Percentiles rank a stretch among this genome's conserved stretches.
These are phyloP conservation scores for Tetrapedia diversipes DNA, from an alignment of 2,888 invertebrate species.

Conservation along the genomic window DNA sequence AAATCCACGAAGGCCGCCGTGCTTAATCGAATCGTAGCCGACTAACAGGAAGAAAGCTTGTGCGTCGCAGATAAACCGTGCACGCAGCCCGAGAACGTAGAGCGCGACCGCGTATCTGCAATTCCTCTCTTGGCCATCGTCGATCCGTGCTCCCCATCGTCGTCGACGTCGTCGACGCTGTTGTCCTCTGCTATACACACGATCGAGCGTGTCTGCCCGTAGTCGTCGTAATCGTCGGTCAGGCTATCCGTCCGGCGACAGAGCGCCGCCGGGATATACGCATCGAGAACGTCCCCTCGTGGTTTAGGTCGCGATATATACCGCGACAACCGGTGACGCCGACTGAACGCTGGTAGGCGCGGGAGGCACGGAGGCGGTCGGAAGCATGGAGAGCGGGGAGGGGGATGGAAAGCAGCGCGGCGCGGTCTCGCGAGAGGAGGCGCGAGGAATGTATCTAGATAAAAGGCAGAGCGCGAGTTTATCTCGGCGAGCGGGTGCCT, in stretches of 20 bases:
- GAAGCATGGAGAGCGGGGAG: neutral
- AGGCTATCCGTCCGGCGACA: constrained; percentile 29
- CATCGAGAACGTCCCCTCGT: constrained; percentile 30
- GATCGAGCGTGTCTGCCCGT: no score
- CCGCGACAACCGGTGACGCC: constrained; percentile 22
- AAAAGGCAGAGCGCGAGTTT: constrained; percentile 56
- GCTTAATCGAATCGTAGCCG: constrained; percentile 48
- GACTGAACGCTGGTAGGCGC: no score
- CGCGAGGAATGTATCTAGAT: constrained; percentile 66
- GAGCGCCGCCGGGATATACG: constrained; percentile 40
- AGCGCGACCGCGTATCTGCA: constrained; percentile 43
- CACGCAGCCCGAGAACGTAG: neutral
- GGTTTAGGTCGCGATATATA: constrained; percentile 32
- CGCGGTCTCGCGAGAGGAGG: constrained; percentile 49
- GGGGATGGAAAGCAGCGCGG: constrained; percentile 11
- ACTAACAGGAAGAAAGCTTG: constrained; percentile 59
- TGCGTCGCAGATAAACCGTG: constrained; percentile 55
- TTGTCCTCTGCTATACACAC: no score
- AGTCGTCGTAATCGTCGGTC: constrained; percentile 9
- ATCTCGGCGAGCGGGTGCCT: constrained; percentile 50
- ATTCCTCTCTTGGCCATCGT: constrained; percentile 54
- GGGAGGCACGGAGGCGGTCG: no score
- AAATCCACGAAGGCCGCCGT: constrained; percentile 62
- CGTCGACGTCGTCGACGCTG: constrained; percentile 21
- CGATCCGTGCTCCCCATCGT: constrained; percentile 35